A percentile compares a stretch with the other conserved stretches of the same genome.
Conservation (phyloP, 1,140 invertebrate genomes). For the Drosophila virilis region DNA sequence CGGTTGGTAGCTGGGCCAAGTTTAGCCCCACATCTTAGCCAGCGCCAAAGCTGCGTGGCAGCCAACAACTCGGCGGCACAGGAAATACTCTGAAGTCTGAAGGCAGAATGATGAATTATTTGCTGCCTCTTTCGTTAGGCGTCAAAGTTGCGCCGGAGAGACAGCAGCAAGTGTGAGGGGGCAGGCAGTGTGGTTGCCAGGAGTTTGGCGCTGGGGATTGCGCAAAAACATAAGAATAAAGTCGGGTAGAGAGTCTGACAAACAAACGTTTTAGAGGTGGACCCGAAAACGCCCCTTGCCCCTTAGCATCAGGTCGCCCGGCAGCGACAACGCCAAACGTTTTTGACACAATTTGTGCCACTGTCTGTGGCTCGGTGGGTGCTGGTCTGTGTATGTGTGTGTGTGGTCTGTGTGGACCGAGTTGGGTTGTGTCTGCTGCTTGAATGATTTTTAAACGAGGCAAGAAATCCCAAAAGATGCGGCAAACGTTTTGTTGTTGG, state of each 20-base stretch:
- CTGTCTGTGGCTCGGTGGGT: constrained; percentile 54
- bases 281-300: constrained; percentile 10
- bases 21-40: constrained; percentile 34
- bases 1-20: neutral
- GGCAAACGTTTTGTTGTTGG: constrained; percentile 76
- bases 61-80: constrained; percentile 43
- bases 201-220: constrained; percentile 30
- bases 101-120: constrained; percentile 81
- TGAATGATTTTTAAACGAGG: constrained; percentile 83
- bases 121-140: constrained; percentile 80
- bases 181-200: neutral
- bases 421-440: constrained; percentile 77
- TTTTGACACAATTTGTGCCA: constrained; percentile 81
- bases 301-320: constrained; percentile 1
- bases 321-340: constrained; percentile 57
- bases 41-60: constrained; percentile 53
- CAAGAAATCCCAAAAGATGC: constrained; percentile 82
- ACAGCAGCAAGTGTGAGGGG: neutral
- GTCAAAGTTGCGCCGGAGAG: constrained; percentile 62
- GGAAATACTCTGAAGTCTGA: constrained; percentile 72
- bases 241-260: constrained; percentile 23
- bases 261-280: constrained; percentile 71
- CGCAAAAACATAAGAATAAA: constrained; percentile 79
- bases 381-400: constrained; percentile 8
- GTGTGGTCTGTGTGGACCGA: constrained; percentile 37